phyloP scores from a whole-genome alignment of 2,113 vertebrate species.

The Axis porcinus region DNA sequence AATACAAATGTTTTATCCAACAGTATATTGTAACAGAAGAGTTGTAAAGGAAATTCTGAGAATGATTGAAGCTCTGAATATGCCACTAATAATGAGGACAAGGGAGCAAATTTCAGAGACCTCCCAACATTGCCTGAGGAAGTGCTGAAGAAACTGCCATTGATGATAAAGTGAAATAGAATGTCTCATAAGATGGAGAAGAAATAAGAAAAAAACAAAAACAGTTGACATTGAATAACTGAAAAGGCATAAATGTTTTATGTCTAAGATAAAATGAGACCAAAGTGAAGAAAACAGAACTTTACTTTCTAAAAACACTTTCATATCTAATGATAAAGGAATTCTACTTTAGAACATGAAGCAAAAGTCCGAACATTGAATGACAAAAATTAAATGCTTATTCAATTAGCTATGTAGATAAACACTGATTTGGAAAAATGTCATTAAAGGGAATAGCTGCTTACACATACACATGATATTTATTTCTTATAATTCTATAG shows the following conservation, averaged over 20 bases:
- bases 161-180: background rate
- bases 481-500: slow-evolving; percentile 58
- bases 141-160: background rate
- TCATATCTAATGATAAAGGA: background rate
- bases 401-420: background rate
- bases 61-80: background rate
- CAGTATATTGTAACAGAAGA: background rate
- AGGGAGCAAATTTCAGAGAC: background rate
- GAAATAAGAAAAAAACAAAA: background rate
- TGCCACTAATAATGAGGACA: background rate
- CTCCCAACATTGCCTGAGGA: background rate
- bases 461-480: slow-evolving; percentile 40
- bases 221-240: background rate
- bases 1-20: background rate
- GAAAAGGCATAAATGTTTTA: background rate
- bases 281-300: background rate
- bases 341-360: background rate
- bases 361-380: background rate
- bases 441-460: slow-evolving; percentile 55
- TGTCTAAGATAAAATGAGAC: background rate
- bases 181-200: background rate
- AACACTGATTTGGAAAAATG: slow-evolving; percentile 51
- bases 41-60: background rate
- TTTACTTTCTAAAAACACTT: background rate
- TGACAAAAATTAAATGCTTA: background rate